Evolutionary conservation across 1,140 invertebrate genomes (phyloP).

Genomic region (Lutraria rhynchaena): DNA sequence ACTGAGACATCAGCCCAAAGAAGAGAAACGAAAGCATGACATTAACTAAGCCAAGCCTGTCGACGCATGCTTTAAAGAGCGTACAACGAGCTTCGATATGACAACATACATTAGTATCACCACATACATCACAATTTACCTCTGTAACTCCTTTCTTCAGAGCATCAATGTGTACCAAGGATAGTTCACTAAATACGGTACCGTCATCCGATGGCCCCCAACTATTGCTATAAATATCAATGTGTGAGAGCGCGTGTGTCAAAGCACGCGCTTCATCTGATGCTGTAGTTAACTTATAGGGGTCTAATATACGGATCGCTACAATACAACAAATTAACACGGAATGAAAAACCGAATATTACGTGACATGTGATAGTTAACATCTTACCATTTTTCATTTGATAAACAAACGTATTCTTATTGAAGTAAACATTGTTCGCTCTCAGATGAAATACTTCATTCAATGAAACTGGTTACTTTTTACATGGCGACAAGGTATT

Average conservation of each 20-base stretch:
- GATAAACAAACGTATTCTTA: background rate
- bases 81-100: too few relatives aligned
- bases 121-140: background rate
- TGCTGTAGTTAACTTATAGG: background rate
- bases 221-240: slow-evolving; percentile 98
- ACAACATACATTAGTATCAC: too few relatives aligned
- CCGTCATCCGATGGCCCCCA: slow-evolving; percentile 96
- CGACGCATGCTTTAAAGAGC: too few relatives aligned
- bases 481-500: too few relatives aligned
- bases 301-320: slow-evolving; percentile 23
- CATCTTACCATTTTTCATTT: background rate
- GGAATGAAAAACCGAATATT: background rate
- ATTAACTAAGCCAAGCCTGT: too few relatives aligned
- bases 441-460: too few relatives aligned
- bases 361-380: background rate
- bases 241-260: slow-evolving; percentile 96
- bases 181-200: slow-evolving; percentile 87
- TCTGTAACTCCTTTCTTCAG: slow-evolving; percentile 7
- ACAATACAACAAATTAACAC: background rate
- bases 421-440: too few relatives aligned
- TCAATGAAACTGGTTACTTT: too few relatives aligned
- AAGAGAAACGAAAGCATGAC: too few relatives aligned
- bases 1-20: too few relatives aligned
- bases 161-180: slow-evolving; percentile 68
- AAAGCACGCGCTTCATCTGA: slow-evolving; percentile 81